These are phyloP conservation scores for Falco peregrinus DNA, from an alignment of 2,797 vertebrate genomes.

Conservation along the genomic window DNA sequence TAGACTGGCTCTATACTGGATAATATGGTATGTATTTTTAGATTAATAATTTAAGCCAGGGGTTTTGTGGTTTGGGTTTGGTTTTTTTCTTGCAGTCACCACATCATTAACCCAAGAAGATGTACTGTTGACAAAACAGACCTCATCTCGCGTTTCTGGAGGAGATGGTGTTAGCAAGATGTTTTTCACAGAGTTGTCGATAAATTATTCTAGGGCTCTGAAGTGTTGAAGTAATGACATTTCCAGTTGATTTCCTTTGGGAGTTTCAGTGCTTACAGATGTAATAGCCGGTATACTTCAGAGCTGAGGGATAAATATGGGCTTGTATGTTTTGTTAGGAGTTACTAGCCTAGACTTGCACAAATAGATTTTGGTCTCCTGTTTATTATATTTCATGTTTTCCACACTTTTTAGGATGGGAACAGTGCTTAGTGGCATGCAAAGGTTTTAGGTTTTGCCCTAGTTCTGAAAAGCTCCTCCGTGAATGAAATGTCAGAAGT, in stretches of 20 bases:
- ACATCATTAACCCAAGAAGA: background rate
- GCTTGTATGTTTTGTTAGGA: background rate
- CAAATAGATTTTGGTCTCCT: background rate
- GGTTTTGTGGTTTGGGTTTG: background rate
- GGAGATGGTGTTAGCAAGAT: background rate
- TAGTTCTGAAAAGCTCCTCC: background rate
- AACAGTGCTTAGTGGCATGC: background rate
- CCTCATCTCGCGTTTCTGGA: background rate
- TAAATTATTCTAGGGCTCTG: background rate
- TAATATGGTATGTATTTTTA: constrained; percentile 27
- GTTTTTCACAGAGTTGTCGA: background rate
- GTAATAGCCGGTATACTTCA: background rate
- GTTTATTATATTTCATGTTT: accelerated
- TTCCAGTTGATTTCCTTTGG: constrained; percentile 28
- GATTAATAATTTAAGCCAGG: background rate
- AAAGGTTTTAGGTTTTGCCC: background rate
- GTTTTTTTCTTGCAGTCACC: background rate
- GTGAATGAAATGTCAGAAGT: background rate
- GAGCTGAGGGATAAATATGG: background rate
- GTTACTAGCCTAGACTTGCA: background rate
- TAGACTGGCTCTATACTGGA: constrained; percentile 8
- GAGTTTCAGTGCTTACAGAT: background rate
- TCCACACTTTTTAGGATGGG: background rate
- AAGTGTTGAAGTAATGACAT: constrained; percentile 23
- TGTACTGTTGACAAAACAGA: constrained; percentile 40